Conservation (phyloP, 1,140 invertebrate genomes). For the Pseudomyrmex pallidus region DNA sequence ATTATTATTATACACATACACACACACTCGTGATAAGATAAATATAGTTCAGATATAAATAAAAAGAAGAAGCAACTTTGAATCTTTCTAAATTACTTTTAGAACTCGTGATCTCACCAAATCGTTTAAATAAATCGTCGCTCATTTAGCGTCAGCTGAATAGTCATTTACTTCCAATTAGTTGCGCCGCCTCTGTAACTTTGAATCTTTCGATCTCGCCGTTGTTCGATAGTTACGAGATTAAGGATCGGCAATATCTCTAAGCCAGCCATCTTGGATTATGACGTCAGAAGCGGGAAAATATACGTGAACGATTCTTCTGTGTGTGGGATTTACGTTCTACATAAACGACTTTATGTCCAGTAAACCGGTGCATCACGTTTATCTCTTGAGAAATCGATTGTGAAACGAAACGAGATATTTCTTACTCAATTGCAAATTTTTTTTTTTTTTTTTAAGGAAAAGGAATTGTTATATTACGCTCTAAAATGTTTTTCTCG, state of each 20-base stretch:
- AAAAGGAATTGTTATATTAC: constrained; percentile 27
- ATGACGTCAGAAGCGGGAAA: constrained; percentile 54
- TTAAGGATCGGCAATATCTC: constrained; percentile 50
- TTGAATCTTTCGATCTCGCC: constrained; percentile 44
- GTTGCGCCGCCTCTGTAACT: constrained; percentile 28
- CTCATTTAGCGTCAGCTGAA: constrained; percentile 32
- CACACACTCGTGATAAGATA: not conserved
- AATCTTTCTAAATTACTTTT: constrained; percentile 13
- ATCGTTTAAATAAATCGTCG: constrained; percentile 17
- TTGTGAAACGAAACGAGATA: constrained; percentile 20
- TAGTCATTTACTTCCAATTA: constrained; percentile 52
- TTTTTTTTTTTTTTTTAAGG: too few relatives aligned
- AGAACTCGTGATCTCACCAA: constrained; percentile 8
- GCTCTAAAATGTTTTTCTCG: constrained; percentile 10
- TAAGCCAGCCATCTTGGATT: constrained; percentile 49
- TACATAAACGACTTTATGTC: constrained; percentile 36
- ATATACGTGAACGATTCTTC: constrained; percentile 47
- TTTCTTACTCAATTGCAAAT: not conserved
- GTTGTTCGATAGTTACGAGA: constrained; percentile 54
- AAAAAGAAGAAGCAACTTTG: not conserved
- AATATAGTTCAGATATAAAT: not conserved
- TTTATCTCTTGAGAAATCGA: constrained; percentile 16
- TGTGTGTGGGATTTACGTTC: constrained; percentile 44
- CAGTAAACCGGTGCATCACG: constrained; percentile 39
- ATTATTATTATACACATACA: too few relatives aligned